Evolutionary conservation across 2,797 vertebrate genomes (phyloP).

Genomic region (Mormyrops boulengeri): DNA sequence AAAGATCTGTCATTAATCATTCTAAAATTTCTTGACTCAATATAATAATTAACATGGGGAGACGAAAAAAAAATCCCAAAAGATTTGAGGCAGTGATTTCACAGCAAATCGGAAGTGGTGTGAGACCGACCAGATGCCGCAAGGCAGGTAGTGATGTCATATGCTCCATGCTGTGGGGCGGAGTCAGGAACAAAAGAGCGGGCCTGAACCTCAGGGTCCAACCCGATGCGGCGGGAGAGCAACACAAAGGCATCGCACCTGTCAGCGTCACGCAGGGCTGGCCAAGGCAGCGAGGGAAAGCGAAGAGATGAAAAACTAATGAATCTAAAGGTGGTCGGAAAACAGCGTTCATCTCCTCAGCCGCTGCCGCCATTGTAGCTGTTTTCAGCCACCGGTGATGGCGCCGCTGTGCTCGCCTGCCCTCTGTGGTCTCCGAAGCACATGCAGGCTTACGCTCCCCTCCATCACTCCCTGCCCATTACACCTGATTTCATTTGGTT

Average conservation of each 20-base stretch:
- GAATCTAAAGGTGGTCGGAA: slow-evolving; percentile 45
- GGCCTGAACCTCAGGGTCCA: slow-evolving; percentile 30
- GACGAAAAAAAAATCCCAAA: slow-evolving; percentile 30
- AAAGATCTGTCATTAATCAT: slow-evolving; percentile 61
- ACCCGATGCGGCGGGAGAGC: slow-evolving; percentile 44
- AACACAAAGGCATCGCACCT: slow-evolving; percentile 43
- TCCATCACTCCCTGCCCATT: slow-evolving; percentile 46
- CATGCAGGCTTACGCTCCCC: slow-evolving; percentile 20
- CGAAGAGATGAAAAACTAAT: slow-evolving; percentile 51
- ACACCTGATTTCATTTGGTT: slow-evolving; percentile 43
- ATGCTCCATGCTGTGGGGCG: not conserved
- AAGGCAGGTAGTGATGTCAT: slow-evolving; percentile 30
- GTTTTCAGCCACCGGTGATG: slow-evolving; percentile 44
- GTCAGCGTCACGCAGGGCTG: slow-evolving; percentile 57
- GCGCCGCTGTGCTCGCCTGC: slow-evolving; percentile 1
- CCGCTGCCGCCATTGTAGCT: not conserved
- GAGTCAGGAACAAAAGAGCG: not conserved
- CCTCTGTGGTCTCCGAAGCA: not conserved
- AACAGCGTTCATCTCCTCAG: slow-evolving; percentile 8
- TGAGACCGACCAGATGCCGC: slow-evolving; percentile 31
- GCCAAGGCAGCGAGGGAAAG: slow-evolving; percentile 38
- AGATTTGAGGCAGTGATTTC: slow-evolving; percentile 51
- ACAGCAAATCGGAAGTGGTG: slow-evolving; percentile 30
- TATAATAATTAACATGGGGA: slow-evolving; percentile 60
- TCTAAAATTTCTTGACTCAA: slow-evolving; percentile 50